Evolutionary conservation across 2,113 vertebrate species (phyloP).

Genomic region (Platysternon megacephalum): DNA sequence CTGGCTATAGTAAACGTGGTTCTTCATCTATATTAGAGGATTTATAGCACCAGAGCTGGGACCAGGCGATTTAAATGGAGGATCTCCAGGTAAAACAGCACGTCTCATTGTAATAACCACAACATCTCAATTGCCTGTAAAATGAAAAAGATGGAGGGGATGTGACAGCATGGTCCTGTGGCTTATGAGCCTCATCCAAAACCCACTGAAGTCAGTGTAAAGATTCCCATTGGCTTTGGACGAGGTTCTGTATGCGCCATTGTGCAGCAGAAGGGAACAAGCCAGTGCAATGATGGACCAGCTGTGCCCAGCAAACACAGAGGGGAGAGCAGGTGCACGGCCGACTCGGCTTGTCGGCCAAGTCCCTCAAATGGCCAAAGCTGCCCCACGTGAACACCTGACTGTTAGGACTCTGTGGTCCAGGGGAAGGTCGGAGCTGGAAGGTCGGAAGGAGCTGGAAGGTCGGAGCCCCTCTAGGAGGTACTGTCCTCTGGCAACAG

Average conservation of each 20-base stretch:
- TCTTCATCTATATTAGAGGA: constrained; percentile 45
- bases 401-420: accelerated
- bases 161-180: neutral
- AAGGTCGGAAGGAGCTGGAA: no score
- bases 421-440: neutral
- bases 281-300: neutral
- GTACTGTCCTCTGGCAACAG: neutral
- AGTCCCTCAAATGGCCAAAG: accelerated
- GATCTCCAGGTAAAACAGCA: constrained; percentile 24
- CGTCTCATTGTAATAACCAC: neutral
- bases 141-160: neutral
- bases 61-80: neutral
- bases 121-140: neutral
- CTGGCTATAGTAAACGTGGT: neutral
- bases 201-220: neutral
- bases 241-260: neutral
- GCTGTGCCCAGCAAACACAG: neutral
- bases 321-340: neutral
- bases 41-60: neutral
- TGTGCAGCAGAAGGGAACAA: neutral
- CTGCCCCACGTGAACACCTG: neutral
- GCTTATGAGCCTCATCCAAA: neutral
- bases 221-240: neutral
- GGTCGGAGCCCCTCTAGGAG: neutral
- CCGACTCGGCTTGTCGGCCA: neutral